Base-by-base conservation (phyloP, 35 echinoderm and acorn worm species). In the Hemicentrotus pulcherrimus region DNA sequence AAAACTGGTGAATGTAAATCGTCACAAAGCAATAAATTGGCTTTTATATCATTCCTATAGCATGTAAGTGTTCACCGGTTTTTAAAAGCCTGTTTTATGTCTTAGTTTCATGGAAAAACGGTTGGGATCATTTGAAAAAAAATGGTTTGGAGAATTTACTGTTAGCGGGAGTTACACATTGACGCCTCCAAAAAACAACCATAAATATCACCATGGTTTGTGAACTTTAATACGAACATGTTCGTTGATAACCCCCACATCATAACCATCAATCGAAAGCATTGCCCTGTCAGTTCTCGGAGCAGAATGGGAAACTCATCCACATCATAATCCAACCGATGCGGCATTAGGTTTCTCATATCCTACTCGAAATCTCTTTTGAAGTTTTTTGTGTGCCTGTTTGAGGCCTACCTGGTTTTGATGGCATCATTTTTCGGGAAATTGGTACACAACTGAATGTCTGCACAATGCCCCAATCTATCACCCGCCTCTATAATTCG, bases 241-340 rank as follows among this genome's bases (percentile, higher is more conserved):
- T 28, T 78, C 65, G n/a, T 2, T n/a, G 65, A 78, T 78, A n/a
- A 78, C 28, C 65, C 65, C 50, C 3, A 78, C n/a, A n/a, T 28
- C 22, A n/a, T 78, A 78, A 78, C 65, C 65, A 78, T 78, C 65
- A 78, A 78, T 78, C 65, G 65, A 78, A 78, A 78, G 65, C 50
- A 78, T 78, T n/a, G 4, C 4, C 65, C 7, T 78, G 65, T 78
- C 65, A 78, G 65, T n/a, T 78, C 65, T 78, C 6, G 65, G 24
- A 78, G 24, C 65, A 78, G 65, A 78, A 78, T n/a, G 65, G 16
- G 65, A n/a, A 3, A n/a, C 65, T 78, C 61, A 71, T 71, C 22
- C 19, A 7, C 22, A 78, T 78, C 65, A 55, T 55, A 55, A 55
- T 55, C 9, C 50, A 11, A 55, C 50, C 50, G 9, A 13, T 55